A percentile compares a stretch with the other conserved stretches of the same genome.
phyloP scores from a whole-genome alignment of 2,888 invertebrate genomes.

The Eilema depressum region DNA sequence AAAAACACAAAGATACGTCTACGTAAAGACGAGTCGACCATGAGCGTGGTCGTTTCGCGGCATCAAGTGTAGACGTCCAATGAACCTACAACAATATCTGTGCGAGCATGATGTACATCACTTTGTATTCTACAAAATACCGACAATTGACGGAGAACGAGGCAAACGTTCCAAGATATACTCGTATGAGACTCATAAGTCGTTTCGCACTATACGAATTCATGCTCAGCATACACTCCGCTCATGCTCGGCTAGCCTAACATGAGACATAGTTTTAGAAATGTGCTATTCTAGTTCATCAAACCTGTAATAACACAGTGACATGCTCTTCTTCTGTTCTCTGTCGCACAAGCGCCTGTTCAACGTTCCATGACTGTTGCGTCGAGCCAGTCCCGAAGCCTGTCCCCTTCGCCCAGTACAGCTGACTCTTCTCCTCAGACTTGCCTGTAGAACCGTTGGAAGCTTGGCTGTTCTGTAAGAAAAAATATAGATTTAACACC shows the following conservation, averaged over 20 bases:
- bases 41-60: too few relatives aligned
- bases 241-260: too few relatives aligned
- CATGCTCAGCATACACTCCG: too few relatives aligned
- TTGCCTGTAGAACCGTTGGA: constrained; percentile 85
- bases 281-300: neutral
- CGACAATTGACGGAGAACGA: too few relatives aligned
- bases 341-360: constrained; percentile 96
- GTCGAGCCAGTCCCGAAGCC: constrained; percentile 99
- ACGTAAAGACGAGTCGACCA: too few relatives aligned
- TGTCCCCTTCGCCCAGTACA: constrained; percentile 98
- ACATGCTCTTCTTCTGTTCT: constrained; percentile 97
- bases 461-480: constrained; percentile 73
- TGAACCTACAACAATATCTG: too few relatives aligned
- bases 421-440: constrained; percentile 91
- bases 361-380: constrained; percentile 98
- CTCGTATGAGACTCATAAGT: too few relatives aligned
- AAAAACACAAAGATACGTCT: too few relatives aligned
- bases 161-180: neutral
- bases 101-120: too few relatives aligned
- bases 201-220: too few relatives aligned
- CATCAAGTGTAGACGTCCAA: too few relatives aligned
- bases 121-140: too few relatives aligned
- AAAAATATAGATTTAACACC: neutral
- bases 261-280: neutral
- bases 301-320: constrained; percentile 91